Percentiles rank a stretch among this genome's conserved stretches.
Evolutionary conservation across 2,888 invertebrate genomes (phyloP).

Genomic region (Tetranychus truncatus): DNA sequence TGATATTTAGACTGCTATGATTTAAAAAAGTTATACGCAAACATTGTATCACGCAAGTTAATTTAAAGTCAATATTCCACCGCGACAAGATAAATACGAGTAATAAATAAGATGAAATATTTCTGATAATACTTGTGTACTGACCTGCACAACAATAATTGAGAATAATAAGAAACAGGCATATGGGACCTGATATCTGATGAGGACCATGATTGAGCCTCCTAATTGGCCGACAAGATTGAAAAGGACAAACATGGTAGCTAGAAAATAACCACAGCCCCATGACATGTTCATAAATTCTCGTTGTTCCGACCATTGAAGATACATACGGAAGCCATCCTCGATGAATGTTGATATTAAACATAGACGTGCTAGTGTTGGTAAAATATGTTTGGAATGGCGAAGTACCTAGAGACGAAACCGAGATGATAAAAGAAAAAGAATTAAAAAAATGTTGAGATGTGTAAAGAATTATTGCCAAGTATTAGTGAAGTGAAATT

Average conservation of each 20-base stretch:
- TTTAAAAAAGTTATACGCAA: neutral
- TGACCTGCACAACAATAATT: conserved; percentile 84
- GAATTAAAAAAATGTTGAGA: conserved; percentile 2
- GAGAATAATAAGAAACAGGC: conserved; percentile 81
- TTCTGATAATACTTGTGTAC: conserved; percentile 16
- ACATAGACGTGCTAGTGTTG: conserved; percentile 84
- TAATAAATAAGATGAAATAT: neutral
- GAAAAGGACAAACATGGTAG: conserved; percentile 79
- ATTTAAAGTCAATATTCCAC: too few species aligned
- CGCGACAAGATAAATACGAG: neutral
- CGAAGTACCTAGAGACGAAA: conserved; percentile 53
- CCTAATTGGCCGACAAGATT: conserved; percentile 90
- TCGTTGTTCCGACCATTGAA: conserved; percentile 90
- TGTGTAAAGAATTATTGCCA: neutral
- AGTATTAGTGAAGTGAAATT: neutral
- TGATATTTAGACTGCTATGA: neutral
- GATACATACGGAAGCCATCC: conserved; percentile 98
- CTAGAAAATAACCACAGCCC: conserved; percentile 84
- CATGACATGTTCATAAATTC: conserved; percentile 95
- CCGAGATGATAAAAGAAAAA: conserved; percentile 12
- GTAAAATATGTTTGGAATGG: conserved; percentile 74
- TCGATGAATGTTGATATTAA: conserved; percentile 96
- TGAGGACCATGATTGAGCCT: conserved; percentile 87
- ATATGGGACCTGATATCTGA: conserved; percentile 69
- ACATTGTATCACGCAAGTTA: too few species aligned